A percentile compares a stretch with the other conserved stretches of the same genome.
phyloP scores from a whole-genome alignment of 2,888 invertebrate species.

The Drosophila stalkeri region DNA sequence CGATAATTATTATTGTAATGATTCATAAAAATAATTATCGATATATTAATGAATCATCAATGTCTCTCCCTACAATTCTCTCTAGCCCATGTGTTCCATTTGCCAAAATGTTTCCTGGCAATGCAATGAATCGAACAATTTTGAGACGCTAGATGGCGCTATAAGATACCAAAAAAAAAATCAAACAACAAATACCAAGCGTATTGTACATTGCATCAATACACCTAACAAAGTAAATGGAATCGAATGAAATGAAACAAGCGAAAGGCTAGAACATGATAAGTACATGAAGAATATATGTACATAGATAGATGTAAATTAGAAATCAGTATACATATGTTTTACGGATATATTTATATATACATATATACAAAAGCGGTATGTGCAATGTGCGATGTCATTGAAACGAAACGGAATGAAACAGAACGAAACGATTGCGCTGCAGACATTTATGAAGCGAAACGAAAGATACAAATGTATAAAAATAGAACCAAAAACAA shows the following conservation, averaged over 20 bases:
- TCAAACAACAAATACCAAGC: not conserved
- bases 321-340: not conserved
- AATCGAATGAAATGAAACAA: constrained; percentile 20
- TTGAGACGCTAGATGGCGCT: constrained; percentile 21
- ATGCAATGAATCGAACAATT: not conserved
- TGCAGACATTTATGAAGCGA: constrained; percentile 5
- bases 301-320: constrained; percentile 8
- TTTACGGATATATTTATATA: constrained; percentile 6
- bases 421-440: constrained; percentile 9
- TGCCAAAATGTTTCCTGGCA: not conserved
- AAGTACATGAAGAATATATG: constrained; percentile 6
- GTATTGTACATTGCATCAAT: not conserved
- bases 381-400: constrained; percentile 23
- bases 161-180: not conserved
- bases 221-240: constrained; percentile 8
- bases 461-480: not conserved
- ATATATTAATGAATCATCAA: not conserved
- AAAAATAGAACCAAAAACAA: not conserved
- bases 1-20: not conserved
- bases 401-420: constrained; percentile 28
- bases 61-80: not conserved
- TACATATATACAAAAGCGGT: constrained; percentile 18
- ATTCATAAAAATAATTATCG: not conserved
- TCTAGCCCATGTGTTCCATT: not conserved
- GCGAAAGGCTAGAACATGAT: constrained; percentile 1